A percentile compares a stretch with the other conserved stretches of the same genome.
Evolutionary conservation across 1,140 invertebrate genomes (phyloP).

Genomic region (Holcopasites calliopsidis): DNA sequence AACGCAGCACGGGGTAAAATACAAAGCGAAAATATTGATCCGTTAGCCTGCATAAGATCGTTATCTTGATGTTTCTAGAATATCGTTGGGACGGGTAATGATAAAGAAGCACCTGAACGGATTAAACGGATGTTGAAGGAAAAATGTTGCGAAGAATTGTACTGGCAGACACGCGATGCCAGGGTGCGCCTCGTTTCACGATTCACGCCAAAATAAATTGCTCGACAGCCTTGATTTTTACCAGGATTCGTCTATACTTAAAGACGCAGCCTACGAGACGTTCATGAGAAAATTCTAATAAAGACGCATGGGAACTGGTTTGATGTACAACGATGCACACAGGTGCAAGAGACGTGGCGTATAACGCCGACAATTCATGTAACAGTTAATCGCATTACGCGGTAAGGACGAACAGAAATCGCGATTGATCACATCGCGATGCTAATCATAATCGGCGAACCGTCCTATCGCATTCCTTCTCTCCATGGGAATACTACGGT

Average conservation of each 20-base stretch:
- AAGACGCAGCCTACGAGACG: neutral
- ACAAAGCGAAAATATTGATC: slow-evolving; percentile 27
- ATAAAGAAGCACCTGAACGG: neutral
- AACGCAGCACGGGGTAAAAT: slow-evolving; percentile 6
- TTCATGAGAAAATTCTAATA: slow-evolving; percentile 29
- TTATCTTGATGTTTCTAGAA: slow-evolving; percentile 26
- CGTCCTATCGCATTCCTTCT: neutral
- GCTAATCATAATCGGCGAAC: neutral
- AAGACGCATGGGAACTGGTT: slow-evolving; percentile 42
- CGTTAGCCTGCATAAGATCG: slow-evolving; percentile 21
- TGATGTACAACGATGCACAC: slow-evolving; percentile 14
- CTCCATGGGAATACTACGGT: neutral
- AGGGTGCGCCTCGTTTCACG: slow-evolving; percentile 22
- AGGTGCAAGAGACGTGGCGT: slow-evolving; percentile 16
- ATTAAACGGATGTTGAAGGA: slow-evolving; percentile 34
- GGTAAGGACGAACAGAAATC: slow-evolving; percentile 48
- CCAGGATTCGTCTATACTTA: neutral
- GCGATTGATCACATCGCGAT: slow-evolving; percentile 18
- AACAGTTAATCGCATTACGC: slow-evolving; percentile 55
- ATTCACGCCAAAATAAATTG: slow-evolving; percentile 40
- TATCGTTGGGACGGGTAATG: neutral
- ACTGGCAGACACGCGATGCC: slow-evolving; percentile 47
- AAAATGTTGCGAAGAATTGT: slow-evolving; percentile 22
- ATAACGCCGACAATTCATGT: slow-evolving; percentile 36
- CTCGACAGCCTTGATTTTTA: slow-evolving; percentile 12